Evolutionary conservation across 2,888 invertebrate species (phyloP), one percentile per base, ranked within the genome.

Genomic region (Nezara viridula): DNA sequence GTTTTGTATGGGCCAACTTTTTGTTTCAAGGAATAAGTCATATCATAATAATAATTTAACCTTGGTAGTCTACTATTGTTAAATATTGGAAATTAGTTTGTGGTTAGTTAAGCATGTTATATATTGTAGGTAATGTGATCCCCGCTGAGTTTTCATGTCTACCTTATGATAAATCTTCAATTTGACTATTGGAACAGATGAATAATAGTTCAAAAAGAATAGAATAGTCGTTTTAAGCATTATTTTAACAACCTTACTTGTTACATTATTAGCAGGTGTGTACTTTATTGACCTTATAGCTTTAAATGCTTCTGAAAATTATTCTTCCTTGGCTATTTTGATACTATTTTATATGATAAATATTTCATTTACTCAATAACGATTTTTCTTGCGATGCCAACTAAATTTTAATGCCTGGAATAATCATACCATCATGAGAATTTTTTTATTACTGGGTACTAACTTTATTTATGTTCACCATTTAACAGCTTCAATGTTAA

Each of bases 201-300:
- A 44, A 44, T 86, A 44, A 89, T 90, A 40, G 47, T 87, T 87
- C 27, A 52, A 89, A 52, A 73, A 87, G 88, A 47, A 60, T 86
- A 86, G n/a, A 87, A 50, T 90, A 81, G 32, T 81, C 27, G 32
- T 40, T 81, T 81, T 77, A 77, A n/a, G 21, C 77, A 37, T 40
- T 77, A 2, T 81, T 19, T 44, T 16, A 81, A 44, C 5, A 66
- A 50, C 19, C 4, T n/a, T 55, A 55, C n/a, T 55, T 55, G 52
- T 55, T 55, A n/a, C 52, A 55, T 55, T 55, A 55, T 55, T 55
- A 6, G 52, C 52, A 55, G 52, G 52, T 55, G 52, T 55, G 52
- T 55, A 55, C 52, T 24, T 2, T n/a, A 9, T 55, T n/a, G 9
- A 55, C 19, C 50, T 50, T 50, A 55, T 55, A n/a, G 52, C 52